Evolutionary conservation across 1,140 invertebrate species (phyloP).

Genomic region (Heterodera schachtii): DNA sequence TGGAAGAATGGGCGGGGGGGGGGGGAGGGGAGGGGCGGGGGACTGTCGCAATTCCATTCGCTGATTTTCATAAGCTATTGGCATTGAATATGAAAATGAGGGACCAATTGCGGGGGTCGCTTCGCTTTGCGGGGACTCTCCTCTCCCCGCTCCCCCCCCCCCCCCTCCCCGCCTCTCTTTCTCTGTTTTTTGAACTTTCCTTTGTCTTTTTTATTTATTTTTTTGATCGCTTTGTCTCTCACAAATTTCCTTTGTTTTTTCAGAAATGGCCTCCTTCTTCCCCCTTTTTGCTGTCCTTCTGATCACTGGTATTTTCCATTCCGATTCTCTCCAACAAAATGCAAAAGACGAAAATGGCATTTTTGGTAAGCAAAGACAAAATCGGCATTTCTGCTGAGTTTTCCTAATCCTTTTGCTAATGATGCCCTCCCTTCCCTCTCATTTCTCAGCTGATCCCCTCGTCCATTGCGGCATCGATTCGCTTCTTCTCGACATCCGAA

Average conservation of each 20-base stretch:
- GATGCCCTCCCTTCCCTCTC: neutral
- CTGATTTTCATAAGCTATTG: too few species aligned
- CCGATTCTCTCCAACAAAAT: neutral
- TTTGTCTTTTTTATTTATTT: neutral
- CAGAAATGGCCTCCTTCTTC: neutral
- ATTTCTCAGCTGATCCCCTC: conserved; percentile 39
- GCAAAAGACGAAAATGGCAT: neutral
- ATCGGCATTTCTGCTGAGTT: neutral
- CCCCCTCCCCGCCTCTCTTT: neutral
- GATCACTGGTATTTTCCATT: neutral
- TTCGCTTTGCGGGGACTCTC: neutral
- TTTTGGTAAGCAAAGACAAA: neutral
- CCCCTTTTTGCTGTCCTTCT: neutral
- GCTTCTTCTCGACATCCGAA: conserved; percentile 44
- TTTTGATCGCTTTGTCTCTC: neutral
- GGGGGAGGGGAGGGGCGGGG: too few species aligned
- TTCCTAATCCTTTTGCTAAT: neutral
- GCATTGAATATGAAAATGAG: too few species aligned
- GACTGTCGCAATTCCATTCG: too few species aligned
- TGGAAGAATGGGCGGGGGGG: neutral
- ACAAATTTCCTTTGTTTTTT: neutral
- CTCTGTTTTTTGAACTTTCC: neutral
- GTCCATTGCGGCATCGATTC: conserved; percentile 44
- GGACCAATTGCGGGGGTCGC: too few species aligned
- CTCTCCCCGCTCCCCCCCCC: neutral